Evolutionary conservation across 2,113 vertebrate genomes (phyloP), one percentile per base, ranked within the genome.

Genomic region (Lutjanus erythropterus): DNA sequence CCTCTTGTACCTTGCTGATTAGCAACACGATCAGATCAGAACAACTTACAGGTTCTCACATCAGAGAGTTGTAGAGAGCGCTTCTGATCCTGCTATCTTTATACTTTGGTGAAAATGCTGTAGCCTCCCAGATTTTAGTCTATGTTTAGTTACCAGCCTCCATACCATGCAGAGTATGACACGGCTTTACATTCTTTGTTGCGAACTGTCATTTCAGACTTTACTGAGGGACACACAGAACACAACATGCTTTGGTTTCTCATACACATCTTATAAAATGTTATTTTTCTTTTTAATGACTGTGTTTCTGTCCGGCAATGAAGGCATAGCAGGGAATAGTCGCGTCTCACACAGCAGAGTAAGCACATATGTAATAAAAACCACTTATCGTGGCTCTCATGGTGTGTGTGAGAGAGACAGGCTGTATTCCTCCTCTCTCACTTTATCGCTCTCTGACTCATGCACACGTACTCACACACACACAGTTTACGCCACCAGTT

Each of bases 261-360:
- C 25, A 47, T 31, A 25, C 33, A 16, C 80, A 58, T 70, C 25
- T 60, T 31, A 49, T 33, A 21, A 39, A 42, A 74, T 74, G 31
- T 41, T 39, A 4, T 71, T 35, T 21, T 18, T 62, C 6, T 68
- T 74, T 74, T 49, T 53, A 41, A 68, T 46, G 41, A 85, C 78
- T 83, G 62, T 83, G 42, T 75, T 16, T 88, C 39, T 74, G 39
- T 82, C 84, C 84, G 78, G 86, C 18, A 41, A 87, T 91, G 91
- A 92, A 91, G 89, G 80, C 70, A 23, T 31, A 71, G 55, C 68
- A 49, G 59, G 39, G 42, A 68, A 23, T 19, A 23, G 29, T 66
- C 65, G 29, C 69, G 25, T 23, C 33, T 78, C 65, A 58, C 66
- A 31, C 35, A 65, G 15, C 37, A n/a, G 29, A 52, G 25, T 62